Evolutionary conservation across 2,888 invertebrate species (phyloP), one percentile per base, ranked within the genome.

Genomic region (Noctua pronuba): DNA sequence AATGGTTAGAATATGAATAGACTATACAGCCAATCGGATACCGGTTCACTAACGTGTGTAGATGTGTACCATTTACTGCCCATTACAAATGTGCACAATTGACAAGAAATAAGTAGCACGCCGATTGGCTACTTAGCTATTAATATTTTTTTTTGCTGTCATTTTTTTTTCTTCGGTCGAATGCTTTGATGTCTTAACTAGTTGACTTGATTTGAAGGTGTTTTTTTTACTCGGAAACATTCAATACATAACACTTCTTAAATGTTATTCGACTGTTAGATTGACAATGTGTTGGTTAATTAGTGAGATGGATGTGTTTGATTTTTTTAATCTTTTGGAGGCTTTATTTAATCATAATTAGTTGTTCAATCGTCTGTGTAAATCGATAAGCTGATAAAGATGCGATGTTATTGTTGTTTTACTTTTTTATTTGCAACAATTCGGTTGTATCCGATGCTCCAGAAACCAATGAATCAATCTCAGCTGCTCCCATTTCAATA

Each of bases 131-230:
- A 89, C 89, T 91, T 88, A 86, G 83, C 86, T 83, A 90, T 89
- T 85, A 87, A 87, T 87, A 77, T 86, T 58, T 83, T 84, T 88
- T 90, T 88, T 86, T 82, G 70, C 81, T 68, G 79, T 72, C 80
- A 81, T 78, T 83, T 88, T 83, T 83, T 52, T 65, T 79, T 88
- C 77, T 69, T 80, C 87, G 90, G 83, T 86, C 77, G 78, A 88
- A 85, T 82, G 77, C 83, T 82, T 89, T 90, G 91, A 91, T 90
- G 88, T 89, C 89, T 91, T 88, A 88, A 90, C 87, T 85, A 82
- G 84, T 84, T 84, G 84, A 80, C 75, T 82, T 78, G 73, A 71
- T 78, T 72, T 75, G 67, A 71, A 79, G 81, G 83, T 80, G 83
- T 87, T 86, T 85, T 83, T 44, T 89, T 74, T 79, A 85, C 84